Conservation (phyloP, 2,888 invertebrate genomes). For the Troides oblongomaculatus region DNA sequence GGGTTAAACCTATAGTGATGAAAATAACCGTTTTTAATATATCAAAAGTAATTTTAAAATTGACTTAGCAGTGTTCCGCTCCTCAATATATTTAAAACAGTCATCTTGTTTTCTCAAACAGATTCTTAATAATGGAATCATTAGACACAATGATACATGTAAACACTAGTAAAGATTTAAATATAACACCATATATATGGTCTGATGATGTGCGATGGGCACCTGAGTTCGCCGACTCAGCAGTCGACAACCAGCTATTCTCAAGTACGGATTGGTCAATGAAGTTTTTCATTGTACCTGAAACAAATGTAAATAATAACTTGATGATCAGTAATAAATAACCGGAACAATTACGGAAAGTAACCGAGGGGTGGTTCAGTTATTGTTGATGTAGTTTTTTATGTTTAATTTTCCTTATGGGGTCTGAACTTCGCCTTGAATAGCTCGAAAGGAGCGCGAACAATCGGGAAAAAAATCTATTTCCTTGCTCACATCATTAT, state of each 20-base stretch:
- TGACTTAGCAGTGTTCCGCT: neutral
- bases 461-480: neutral
- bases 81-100: slow-evolving; percentile 1
- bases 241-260: slow-evolving; percentile 76
- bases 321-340: too few relatives aligned
- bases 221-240: slow-evolving; percentile 61
- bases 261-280: slow-evolving; percentile 76
- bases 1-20: neutral
- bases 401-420: neutral
- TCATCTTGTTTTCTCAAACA: slow-evolving; percentile 20
- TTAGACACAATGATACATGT: neutral
- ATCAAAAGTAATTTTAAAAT: slow-evolving; percentile 2
- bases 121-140: neutral
- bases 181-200: neutral
- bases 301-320: neutral
- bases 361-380: neutral
- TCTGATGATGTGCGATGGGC: slow-evolving; percentile 38
- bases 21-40: neutral
- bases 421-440: neutral
- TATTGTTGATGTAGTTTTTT: neutral
- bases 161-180: neutral
- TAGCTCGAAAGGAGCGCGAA: neutral
- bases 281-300: slow-evolving; percentile 74
- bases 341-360: neutral
- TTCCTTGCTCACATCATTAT: neutral